A percentile compares a stretch with the other conserved stretches of the same genome.
Conservation (phyloP, 2,113 vertebrate genomes). For the Opisthocomus hoazin region DNA sequence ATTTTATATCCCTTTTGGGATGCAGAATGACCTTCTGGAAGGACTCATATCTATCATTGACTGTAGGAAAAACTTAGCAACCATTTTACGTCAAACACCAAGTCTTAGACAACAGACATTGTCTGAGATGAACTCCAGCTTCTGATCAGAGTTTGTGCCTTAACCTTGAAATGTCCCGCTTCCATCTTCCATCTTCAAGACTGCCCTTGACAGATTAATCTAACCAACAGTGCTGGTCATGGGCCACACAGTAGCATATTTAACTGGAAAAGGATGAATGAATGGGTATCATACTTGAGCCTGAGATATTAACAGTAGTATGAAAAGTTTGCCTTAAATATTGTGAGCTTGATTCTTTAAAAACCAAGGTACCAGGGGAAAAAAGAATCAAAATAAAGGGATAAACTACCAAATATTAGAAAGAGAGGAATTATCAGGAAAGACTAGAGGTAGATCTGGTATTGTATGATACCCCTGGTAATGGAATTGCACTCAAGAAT, state of each 20-base stretch:
- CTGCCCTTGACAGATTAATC: neutral
- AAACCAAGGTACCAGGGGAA: neutral
- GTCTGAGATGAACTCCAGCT: neutral
- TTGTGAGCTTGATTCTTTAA: neutral
- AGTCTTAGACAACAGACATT: neutral
- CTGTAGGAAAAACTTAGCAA: neutral
- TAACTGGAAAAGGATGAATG: neutral
- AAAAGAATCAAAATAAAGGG: neutral
- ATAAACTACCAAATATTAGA: neutral
- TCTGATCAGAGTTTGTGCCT: neutral
- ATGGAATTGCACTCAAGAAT: neutral
- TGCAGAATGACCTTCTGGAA: neutral
- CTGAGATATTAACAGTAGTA: neutral
- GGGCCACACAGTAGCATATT: neutral
- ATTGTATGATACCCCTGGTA: neutral
- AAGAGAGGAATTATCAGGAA: neutral
- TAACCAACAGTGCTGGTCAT: neutral
- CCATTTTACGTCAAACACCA: neutral
- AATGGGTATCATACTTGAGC: fast-evolving
- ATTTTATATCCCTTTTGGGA: neutral
- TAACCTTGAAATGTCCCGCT: neutral
- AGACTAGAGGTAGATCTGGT: no score
- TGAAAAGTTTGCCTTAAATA: neutral
- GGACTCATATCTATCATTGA: neutral
- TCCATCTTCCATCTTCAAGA: neutral